Evolutionary conservation across 2,113 vertebrate genomes (phyloP), one percentile per base, ranked within the genome.

Genomic region (Pavo muticus): DNA sequence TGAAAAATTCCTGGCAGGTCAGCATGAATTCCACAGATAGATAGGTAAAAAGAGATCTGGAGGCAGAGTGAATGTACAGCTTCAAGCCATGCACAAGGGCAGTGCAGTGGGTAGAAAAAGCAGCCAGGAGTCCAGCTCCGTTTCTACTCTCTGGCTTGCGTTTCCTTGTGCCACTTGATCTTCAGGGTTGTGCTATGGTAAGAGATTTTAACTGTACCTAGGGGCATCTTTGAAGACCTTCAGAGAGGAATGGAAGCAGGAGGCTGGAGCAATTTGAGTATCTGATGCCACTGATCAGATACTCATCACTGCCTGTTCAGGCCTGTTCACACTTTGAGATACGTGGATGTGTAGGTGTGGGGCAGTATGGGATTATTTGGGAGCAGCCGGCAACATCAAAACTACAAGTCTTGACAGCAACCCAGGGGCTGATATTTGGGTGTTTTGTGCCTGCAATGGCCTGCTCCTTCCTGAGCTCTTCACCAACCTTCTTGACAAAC

Each of bases 301-400:
- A 56, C 35, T 77, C 70, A 86, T 95, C 91, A 88, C 61, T 90
- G 86, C 94, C 69, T 96, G 90, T 81, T 71, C 29, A 78, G 91
- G 88, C 96, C 78, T 95, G 92, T 7, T 93, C 42, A 20, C 35
- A 73, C 92, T 90, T 80, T 0, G 0, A 88, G 86, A 68, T 80
- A 18, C 0, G 1, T 50, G 70, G 57, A 25, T 92, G 82, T 82
- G 71, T 59, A 40, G 0, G 1, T 80, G 92, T 79, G 79, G 93
- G 85, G 83, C 88, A 91, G 86, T 12, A n/a, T 60, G 73, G 69
- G 57, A 86, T 84, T 81, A 60, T 84, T 50, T 68, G 60, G 76
- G 83, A 94, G 73, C 83, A 93, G 56, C 73, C 80, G 24, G 79
- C n/a, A 94, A 63, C 65, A 56, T 14, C 78, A 92, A 64, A 80